Percentiles rank a stretch among this genome's conserved stretches.
Evolutionary conservation across 1,140 invertebrate genomes (phyloP).

Genomic region (Diprion similis): DNA sequence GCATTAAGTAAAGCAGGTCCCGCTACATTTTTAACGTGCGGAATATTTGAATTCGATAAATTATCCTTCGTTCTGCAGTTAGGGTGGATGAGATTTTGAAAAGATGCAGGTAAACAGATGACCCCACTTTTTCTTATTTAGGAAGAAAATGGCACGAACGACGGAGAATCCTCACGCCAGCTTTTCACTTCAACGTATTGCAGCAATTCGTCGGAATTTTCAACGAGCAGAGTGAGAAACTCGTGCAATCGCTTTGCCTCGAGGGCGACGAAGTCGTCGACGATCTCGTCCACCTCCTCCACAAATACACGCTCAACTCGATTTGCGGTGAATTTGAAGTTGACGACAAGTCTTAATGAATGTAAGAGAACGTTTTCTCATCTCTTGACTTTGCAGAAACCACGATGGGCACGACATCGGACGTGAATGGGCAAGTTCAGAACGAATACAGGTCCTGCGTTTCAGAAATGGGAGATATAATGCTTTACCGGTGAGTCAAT

Average conservation of each 20-base stretch:
- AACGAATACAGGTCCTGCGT: conserved; percentile 42
- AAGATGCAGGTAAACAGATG: no score
- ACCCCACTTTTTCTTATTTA: conserved; percentile 34
- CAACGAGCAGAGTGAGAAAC: conserved; percentile 66
- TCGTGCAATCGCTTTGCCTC: conserved; percentile 62
- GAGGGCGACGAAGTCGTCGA: conserved; percentile 47
- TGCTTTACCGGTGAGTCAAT: conserved; percentile 28
- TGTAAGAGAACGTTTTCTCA: conserved; percentile 53
- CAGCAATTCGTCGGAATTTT: conserved; percentile 78
- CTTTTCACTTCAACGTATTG: conserved; percentile 90
- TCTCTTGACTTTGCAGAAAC: conserved; percentile 31
- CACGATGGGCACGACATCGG: conserved; percentile 36
- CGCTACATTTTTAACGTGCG: no score
- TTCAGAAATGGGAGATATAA: conserved; percentile 30
- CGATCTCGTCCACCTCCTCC: conserved; percentile 66
- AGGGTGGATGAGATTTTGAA: no score
- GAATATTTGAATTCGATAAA: no score
- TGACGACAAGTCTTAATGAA: no score
- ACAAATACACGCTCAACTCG: conserved; percentile 69
- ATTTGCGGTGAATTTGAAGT: conserved; percentile 67
- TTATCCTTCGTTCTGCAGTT: neutral
- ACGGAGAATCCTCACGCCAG: conserved; percentile 85
- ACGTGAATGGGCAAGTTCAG: conserved; percentile 31
- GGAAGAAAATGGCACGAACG: conserved; percentile 81
- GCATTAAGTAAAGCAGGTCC: no score